Percentiles rank a stretch among this genome's conserved stretches.
These are phyloP conservation scores for Monopis laevigella DNA, from an alignment of 2,888 invertebrate species.

Conservation along the genomic window DNA sequence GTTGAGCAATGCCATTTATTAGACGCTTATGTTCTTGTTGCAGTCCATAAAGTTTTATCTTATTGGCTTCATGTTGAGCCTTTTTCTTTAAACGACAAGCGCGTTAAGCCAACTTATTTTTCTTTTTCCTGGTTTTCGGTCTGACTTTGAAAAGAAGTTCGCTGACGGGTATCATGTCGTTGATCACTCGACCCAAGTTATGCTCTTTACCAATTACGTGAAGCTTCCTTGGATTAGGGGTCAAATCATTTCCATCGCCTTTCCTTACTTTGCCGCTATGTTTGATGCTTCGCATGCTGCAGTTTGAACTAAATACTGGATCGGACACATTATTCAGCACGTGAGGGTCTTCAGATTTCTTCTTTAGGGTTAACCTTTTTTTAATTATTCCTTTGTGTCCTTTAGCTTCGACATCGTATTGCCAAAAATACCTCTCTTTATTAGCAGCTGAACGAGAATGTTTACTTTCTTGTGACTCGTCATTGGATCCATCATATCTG, in stretches of 20 bases:
- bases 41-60: conserved; percentile 92
- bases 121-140: conserved; percentile 95
- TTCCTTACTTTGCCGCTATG: conserved; percentile 89
- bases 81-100: conserved; percentile 98
- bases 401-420: conserved; percentile 98
- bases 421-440: conserved; percentile 95
- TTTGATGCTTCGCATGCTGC: conserved; percentile 89
- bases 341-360: conserved; percentile 91
- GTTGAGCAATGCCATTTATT: conserved; percentile 78
- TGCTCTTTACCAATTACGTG: conserved; percentile 92
- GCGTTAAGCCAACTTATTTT: conserved; percentile 96
- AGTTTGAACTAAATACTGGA: conserved; percentile 94
- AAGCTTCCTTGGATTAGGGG: conserved; percentile 93
- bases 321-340: conserved; percentile 90
- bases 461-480: conserved; percentile 67
- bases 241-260: conserved; percentile 97
- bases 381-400: conserved; percentile 97
- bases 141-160: conserved; percentile 90
- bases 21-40: conserved; percentile 92
- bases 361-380: conserved; percentile 84
- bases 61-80: conserved; percentile 98
- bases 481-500: conserved; percentile 83
- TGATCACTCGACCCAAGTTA: conserved; percentile 89
- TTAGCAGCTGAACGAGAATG: conserved; percentile 59
- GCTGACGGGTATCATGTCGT: conserved; percentile 95